phyloP scores from a whole-genome alignment of 1,140 invertebrate genomes.

The Pachypsylla venusta region DNA sequence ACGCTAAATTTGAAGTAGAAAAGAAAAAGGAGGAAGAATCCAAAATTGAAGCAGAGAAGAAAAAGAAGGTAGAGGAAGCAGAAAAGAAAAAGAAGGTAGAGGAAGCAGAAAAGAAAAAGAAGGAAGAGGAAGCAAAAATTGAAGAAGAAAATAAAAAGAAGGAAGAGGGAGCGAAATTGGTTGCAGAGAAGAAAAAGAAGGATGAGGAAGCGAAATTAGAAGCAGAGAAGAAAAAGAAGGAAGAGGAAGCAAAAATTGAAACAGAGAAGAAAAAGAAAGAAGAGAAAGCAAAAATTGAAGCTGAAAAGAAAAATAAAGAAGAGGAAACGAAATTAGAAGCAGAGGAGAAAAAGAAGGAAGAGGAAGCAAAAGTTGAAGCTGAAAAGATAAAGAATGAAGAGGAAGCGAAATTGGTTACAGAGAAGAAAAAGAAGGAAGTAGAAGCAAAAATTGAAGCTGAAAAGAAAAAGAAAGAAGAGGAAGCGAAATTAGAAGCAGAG shows the following conservation, averaged over 20 bases:
- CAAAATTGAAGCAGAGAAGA: conserved; percentile 15
- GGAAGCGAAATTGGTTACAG: conserved; percentile 16
- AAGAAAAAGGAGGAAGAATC: conserved; percentile 20
- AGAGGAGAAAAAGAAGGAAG: conserved; percentile 12
- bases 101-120: conserved; percentile 18
- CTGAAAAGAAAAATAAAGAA: background rate
- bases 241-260: background rate
- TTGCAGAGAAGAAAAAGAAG: background rate
- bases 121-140: conserved; percentile 13
- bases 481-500: conserved; percentile 17
- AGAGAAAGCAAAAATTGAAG: background rate
- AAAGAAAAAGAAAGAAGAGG: conserved; percentile 14
- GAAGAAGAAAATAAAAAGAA: conserved; percentile 17
- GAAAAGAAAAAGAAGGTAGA: conserved; percentile 18
- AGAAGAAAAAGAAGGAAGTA: conserved; percentile 15
- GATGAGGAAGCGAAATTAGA: background rate
- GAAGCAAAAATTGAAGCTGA: conserved; percentile 18
- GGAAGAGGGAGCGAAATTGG: conserved; percentile 15
- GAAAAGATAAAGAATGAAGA: conserved; percentile 10
- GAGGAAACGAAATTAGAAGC: conserved; percentile 1
- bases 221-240: conserved; percentile 1
- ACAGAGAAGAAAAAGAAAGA: background rate
- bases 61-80: conserved; percentile 11
- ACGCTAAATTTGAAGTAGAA: conserved; percentile 18
- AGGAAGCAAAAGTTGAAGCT: background rate